phyloP scores from a whole-genome alignment of 2,888 invertebrate species.

The Homarus gammarus region DNA sequence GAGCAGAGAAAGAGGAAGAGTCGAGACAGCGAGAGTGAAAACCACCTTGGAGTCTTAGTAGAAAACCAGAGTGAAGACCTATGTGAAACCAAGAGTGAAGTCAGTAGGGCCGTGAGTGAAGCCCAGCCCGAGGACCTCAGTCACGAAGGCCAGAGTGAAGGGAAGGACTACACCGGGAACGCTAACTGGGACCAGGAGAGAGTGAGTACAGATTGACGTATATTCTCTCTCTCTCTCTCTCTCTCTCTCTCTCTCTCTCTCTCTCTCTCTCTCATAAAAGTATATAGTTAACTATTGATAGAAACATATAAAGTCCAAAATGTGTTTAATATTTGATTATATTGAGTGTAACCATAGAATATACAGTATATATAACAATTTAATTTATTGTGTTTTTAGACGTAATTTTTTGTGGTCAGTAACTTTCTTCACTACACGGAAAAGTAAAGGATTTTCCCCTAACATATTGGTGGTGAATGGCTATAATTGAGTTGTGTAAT shows the following conservation, averaged over 20 bases:
- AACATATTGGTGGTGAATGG: background rate
- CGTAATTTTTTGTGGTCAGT: too few species aligned
- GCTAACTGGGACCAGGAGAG: slow-evolving; percentile 17
- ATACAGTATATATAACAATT: too few species aligned
- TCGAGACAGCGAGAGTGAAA: too few species aligned
- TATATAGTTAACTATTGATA: too few species aligned
- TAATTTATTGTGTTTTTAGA: too few species aligned
- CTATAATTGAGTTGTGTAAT: background rate
- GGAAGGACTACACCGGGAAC: background rate
- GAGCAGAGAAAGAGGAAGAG: too few species aligned
- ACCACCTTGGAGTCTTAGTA: background rate
- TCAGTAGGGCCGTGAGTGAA: background rate
- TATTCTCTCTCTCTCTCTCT: background rate
- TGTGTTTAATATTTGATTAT: too few species aligned
- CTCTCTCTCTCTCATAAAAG: too few species aligned
- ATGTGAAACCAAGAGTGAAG: background rate
- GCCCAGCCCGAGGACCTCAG: background rate
- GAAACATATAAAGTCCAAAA: too few species aligned
- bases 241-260: too few species aligned
- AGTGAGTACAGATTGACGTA: background rate
- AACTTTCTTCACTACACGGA: too few species aligned
- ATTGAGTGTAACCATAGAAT: too few species aligned
- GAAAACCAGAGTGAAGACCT: background rate
- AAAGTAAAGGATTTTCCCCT: background rate
- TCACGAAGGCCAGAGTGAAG: slow-evolving; percentile 2